These are phyloP conservation scores for Neogobius melanostomus DNA, from an alignment of 2,113 vertebrate genomes.

Conservation along the genomic window DNA sequence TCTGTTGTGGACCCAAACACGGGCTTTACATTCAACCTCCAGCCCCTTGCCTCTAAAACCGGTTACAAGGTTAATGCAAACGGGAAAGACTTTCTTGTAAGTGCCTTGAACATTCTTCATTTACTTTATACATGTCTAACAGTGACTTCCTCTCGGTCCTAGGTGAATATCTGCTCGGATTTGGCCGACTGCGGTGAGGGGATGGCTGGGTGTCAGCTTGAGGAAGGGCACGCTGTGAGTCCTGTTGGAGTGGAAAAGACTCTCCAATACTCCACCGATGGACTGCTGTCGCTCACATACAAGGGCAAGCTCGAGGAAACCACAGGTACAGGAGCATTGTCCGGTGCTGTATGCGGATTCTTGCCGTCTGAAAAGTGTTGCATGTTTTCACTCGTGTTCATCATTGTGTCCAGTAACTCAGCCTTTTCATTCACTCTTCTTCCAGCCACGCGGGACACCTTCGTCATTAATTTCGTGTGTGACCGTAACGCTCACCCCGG, in stretches of 20 bases:
- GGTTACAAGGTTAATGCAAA: constrained; percentile 75
- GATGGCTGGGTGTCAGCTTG: constrained; percentile 84
- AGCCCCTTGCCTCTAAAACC: constrained; percentile 69
- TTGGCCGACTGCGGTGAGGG: constrained; percentile 73
- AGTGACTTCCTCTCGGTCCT: background rate
- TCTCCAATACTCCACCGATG: constrained; percentile 85
- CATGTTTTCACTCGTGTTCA: background rate
- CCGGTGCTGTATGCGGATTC: background rate
- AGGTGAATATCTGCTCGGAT: constrained; percentile 88
- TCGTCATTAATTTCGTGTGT: constrained; percentile 87
- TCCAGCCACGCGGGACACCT: constrained; percentile 79
- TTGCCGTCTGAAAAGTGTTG: background rate
- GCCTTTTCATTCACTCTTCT: background rate
- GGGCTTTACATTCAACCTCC: constrained; percentile 86
- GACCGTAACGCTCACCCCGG: constrained; percentile 77
- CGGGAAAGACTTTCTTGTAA: constrained; percentile 84
- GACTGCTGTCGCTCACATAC: constrained; percentile 85
- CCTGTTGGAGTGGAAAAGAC: constrained; percentile 79
- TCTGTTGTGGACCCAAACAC: constrained; percentile 84
- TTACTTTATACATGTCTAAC: background rate
- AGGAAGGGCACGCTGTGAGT: constrained; percentile 49
- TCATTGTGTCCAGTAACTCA: background rate
- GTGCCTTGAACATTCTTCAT: background rate
- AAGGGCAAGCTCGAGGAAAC: constrained; percentile 66
- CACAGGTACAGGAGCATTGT: constrained; percentile 65